Evolutionary conservation across 2,888 invertebrate species (phyloP), one percentile per base, ranked within the genome.

Genomic region (Teleogryllus oceanicus): DNA sequence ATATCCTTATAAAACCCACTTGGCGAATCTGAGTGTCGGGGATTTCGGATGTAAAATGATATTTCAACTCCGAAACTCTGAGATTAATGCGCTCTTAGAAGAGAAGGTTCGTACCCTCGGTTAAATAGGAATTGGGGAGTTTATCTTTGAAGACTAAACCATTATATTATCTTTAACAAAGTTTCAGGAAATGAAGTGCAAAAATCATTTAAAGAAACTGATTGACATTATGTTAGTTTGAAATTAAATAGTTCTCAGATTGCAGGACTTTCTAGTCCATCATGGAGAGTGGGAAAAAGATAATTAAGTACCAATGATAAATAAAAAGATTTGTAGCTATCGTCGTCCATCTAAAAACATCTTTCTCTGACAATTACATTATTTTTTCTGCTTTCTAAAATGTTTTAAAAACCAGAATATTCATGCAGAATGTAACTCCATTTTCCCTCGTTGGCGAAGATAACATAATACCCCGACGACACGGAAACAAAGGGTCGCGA

Each of bases 61-160:
- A 62, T 62, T 62, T 62, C 62, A 62, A 62, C 62, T 62, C n/a
- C 16, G 62, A 62, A 62, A 62, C n/a, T n/a, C 62, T 62, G 62
- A 62, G 16, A 62, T 62, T 11, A 37, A 62, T 62, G n/a, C 62
- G 13, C 62, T 62, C 62, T 62, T 12, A 62, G 11, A 62, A 62
- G 62, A 62, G 16, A 62, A 12, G 62, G n/a, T 18, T 62, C 62
- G 62, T n/a, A 62, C 62, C 62, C n/a, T 62, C 62, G 5, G 13
- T 62, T 62, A 62, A 62, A 16, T 62, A 62, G n/a, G 37, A 62
- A 62, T 62, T 62, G 62, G n/a, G n/a, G 62, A 62, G 62, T 62
- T 62, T 62, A 62, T 62, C 62, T 62, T 62, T 13, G 1, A 12
- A 13, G 62, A 62, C 16, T 62, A 62, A 62, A 16, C 62, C 62